Evolutionary conservation across 2,888 invertebrate species (phyloP), one percentile per base, ranked within the genome.

Genomic region (Perdita meconis): DNA sequence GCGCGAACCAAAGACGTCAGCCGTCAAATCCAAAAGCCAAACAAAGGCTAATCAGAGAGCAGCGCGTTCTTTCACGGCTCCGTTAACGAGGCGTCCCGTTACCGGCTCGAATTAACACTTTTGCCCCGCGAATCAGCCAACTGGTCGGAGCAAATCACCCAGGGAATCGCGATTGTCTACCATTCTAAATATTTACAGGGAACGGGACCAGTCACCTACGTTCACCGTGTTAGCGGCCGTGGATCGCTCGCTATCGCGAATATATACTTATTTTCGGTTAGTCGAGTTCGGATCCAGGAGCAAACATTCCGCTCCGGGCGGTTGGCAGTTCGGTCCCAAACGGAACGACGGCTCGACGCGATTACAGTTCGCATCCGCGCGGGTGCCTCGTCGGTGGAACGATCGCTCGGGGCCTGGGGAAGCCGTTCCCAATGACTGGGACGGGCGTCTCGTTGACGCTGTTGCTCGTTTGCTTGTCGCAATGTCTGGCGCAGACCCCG

Each of bases 21-120:
- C n/a, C 4, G 22, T 0, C 4, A 61, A 61, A 50, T 61, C 26
- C 5, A 55, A 3, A 36, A 10, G 0, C 34, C 47, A 73, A 70
- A 50, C 47, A 50, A 61, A 40, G 55, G 34, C 44, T 40, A 6
- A 38, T n/a, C 8, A 40, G 47, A 50, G 47, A 42, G 13, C 6
- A 40, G 10, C 13, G 12, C 5, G 26, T 26, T 5, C 38, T 24
- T 10, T 24, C 30, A 1, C 12, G 0, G 36, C 5, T 19, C 22
- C 38, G 65, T 57, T 56, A 71, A 75, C 34, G 30, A 65, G 55
- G 34, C n/a, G 47, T 75, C 34, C 75, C 73, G 75, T 65, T 75
- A 65, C 51, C 22, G 36, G 40, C 1, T 10, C 34, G 34, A 36
- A 34, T 72, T 63, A 68, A 36, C 55, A 34, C 13, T 10, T 12